Conservation (phyloP, 2,888 invertebrate genomes). For the Habroteleia sp. region DNA sequence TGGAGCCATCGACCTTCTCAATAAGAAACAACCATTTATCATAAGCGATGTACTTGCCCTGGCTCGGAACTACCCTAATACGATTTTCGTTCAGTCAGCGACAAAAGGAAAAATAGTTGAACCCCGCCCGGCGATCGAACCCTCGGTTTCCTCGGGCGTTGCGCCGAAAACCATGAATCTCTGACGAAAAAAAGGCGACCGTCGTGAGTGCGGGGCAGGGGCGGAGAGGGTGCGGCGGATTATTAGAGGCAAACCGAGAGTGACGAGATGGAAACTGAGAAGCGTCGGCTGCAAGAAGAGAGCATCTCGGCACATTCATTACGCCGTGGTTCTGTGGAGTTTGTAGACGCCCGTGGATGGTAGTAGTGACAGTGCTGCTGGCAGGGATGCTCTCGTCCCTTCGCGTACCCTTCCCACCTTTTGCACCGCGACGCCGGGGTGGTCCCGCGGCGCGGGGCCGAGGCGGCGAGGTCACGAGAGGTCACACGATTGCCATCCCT, state of each 20-base stretch:
- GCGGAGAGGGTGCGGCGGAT: slow-evolving; percentile 9
- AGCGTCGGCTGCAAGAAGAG: slow-evolving; percentile 50
- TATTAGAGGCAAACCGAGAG: slow-evolving; percentile 44
- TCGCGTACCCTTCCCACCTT: slow-evolving; percentile 45
- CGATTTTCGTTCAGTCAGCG: background rate
- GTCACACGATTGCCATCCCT: slow-evolving; percentile 71
- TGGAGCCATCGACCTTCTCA: no score
- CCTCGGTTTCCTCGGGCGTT: background rate
- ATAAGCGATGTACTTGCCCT: background rate
- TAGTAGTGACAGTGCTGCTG: slow-evolving; percentile 55
- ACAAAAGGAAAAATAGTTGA: background rate
- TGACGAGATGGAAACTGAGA: slow-evolving; percentile 50
- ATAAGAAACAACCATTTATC: background rate
- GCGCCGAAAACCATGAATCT: slow-evolving; percentile 2
- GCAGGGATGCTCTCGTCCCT: slow-evolving; percentile 45
- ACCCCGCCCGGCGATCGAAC: slow-evolving; percentile 2
- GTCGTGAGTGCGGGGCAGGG: background rate
- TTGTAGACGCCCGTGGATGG: slow-evolving; percentile 69
- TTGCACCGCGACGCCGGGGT: slow-evolving; percentile 29
- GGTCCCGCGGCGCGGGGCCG: slow-evolving; percentile 50
- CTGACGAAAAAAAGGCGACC: slow-evolving; percentile 12
- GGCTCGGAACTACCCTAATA: slow-evolving; percentile 3
- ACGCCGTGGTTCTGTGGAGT: slow-evolving; percentile 68
- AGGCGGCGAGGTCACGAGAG: slow-evolving; percentile 66
- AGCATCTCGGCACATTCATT: slow-evolving; percentile 71